phyloP scores from a whole-genome alignment of 2,113 vertebrate genomes.

The Misgurnus anguillicaudatus region DNA sequence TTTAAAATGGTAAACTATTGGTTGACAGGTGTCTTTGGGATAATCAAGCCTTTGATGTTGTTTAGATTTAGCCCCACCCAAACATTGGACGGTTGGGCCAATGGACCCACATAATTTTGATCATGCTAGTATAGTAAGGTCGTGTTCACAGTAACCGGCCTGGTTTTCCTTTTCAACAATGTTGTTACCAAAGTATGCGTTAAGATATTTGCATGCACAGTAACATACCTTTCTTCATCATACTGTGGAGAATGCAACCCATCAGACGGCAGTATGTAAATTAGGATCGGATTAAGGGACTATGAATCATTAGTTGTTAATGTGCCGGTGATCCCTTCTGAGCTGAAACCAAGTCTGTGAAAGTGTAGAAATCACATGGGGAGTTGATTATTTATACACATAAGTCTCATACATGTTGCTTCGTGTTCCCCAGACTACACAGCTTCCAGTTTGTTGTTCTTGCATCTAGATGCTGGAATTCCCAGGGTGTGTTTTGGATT shows the following conservation, averaged over 20 bases:
- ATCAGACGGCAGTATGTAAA: neutral
- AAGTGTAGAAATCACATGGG: neutral
- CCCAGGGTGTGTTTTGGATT: slow-evolving; percentile 21
- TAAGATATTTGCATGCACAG: neutral
- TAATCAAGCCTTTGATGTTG: neutral
- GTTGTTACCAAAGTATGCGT: neutral
- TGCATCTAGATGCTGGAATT: slow-evolving; percentile 15
- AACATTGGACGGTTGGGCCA: neutral
- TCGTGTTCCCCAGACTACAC: neutral
- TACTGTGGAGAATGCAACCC: too few relatives aligned
- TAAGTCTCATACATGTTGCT: neutral
- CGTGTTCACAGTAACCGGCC: neutral
- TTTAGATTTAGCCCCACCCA: neutral
- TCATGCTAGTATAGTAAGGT: neutral
- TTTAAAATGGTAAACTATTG: neutral
- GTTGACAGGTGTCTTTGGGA: neutral
- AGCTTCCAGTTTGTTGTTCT: slow-evolving; percentile 10
- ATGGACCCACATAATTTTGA: too few relatives aligned
- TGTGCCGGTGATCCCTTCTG: neutral
- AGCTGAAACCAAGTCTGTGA: neutral
- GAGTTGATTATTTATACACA: neutral
- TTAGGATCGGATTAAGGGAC: neutral
- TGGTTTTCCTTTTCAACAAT: too few relatives aligned
- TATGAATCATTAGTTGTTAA: neutral
- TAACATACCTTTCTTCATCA: neutral